phyloP scores from a whole-genome alignment of 2,113 vertebrate genomes.

The Proterorhinus semilunaris region DNA sequence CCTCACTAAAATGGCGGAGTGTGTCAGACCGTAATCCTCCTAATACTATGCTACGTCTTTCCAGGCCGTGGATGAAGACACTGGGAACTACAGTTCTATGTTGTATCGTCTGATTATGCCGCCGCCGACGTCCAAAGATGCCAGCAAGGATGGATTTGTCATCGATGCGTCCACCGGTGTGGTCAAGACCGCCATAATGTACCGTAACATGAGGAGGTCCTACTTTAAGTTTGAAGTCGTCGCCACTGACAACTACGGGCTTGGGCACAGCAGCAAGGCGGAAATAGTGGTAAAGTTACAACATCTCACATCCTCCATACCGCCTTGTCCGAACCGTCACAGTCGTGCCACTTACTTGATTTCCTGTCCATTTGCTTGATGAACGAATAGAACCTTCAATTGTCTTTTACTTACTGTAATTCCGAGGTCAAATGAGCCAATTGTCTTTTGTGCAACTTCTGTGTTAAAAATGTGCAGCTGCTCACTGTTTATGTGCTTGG shows the following conservation, averaged over 20 bases:
- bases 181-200: slow-evolving; percentile 96
- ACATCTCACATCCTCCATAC: background rate
- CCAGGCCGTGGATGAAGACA: slow-evolving; percentile 92
- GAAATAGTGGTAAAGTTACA: slow-evolving; percentile 84
- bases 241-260: slow-evolving; percentile 92
- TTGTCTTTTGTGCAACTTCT: background rate
- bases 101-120: slow-evolving; percentile 88
- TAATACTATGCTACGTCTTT: background rate
- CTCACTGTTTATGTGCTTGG: slow-evolving; percentile 13
- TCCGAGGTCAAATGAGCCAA: background rate
- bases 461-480: background rate
- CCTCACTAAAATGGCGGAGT: background rate
- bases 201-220: slow-evolving; percentile 94
- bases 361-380: background rate
- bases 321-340: background rate
- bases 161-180: slow-evolving; percentile 89
- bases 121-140: slow-evolving; percentile 84
- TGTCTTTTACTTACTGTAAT: background rate
- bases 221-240: slow-evolving; percentile 97
- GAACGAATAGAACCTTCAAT: background rate
- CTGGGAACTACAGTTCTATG: slow-evolving; percentile 93
- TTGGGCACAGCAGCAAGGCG: slow-evolving; percentile 89
- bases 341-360: background rate
- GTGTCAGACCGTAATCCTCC: background rate
- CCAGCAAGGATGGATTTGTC: slow-evolving; percentile 90